Evolutionary conservation across 1,140 invertebrate genomes (phyloP).

Genomic region (Papilio polytes): DNA sequence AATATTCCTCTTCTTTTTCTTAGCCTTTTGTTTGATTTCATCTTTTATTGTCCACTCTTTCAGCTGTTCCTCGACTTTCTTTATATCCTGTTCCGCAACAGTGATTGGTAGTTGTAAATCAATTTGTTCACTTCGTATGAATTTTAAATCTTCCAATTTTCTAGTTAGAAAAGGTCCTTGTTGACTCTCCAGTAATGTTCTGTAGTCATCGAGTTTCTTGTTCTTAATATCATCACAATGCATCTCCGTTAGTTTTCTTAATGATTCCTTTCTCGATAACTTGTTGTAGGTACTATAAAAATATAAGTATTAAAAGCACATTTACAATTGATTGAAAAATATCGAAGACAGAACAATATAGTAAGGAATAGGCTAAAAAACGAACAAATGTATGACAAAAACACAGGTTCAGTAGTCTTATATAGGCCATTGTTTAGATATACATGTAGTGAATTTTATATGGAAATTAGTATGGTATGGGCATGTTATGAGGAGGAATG

Average conservation of each 20-base stretch:
- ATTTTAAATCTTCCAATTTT: slow-evolving; percentile 86
- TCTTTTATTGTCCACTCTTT: slow-evolving; percentile 74
- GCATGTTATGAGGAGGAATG: too few relatives aligned
- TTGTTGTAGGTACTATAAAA: slow-evolving; percentile 77
- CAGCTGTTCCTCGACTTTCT: slow-evolving; percentile 83
- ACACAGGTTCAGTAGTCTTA: too few relatives aligned
- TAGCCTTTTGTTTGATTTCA: slow-evolving; percentile 70
- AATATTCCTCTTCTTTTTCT: slow-evolving; percentile 69
- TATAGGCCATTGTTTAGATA: too few relatives aligned
- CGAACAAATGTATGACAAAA: too few relatives aligned
- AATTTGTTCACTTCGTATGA: slow-evolving; percentile 89
- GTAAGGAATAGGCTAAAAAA: too few relatives aligned
- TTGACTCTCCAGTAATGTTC: slow-evolving; percentile 85
- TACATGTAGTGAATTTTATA: too few relatives aligned
- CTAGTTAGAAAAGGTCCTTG: slow-evolving; percentile 87
- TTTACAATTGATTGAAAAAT: too few relatives aligned
- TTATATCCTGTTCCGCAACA: slow-evolving; percentile 87
- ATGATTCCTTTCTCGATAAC: slow-evolving; percentile 87
- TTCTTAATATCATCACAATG: slow-evolving; percentile 88
- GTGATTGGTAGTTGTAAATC: slow-evolving; percentile 86
- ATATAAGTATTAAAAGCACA: neutral
- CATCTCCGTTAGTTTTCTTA: slow-evolving; percentile 86
- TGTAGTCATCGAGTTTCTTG: slow-evolving; percentile 87
- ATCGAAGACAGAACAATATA: too few relatives aligned
- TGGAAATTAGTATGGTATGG: too few relatives aligned